Evolutionary conservation across 2,113 vertebrate genomes (phyloP), one percentile per base, ranked within the genome.

Genomic region (Columbina picui): DNA sequence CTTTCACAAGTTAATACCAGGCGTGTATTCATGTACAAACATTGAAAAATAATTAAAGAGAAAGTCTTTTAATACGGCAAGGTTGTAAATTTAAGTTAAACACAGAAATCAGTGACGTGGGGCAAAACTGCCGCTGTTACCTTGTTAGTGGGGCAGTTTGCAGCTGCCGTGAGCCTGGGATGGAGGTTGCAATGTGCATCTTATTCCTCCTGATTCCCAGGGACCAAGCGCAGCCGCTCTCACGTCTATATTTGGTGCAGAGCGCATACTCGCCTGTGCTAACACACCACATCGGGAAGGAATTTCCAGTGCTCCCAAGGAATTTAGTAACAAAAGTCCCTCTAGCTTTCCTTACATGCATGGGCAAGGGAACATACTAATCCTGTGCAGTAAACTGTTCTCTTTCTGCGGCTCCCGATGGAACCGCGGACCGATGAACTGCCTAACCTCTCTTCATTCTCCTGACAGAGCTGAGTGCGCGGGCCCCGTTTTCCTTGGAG

Each of bases 281-380:
- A 91, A 86, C 71, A 91, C 93, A 96, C 78, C 82, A 67, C 94
- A 94, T 90, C 93, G 70, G 93, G 70, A 96, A 96, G 94, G 95
- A 96, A 96, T 96, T 90, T 88, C 67, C 95, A 96, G 94, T 90
- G 79, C 93, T 94, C 71, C 71, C 52, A 52, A 81, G 68, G 90
- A 96, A 96, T 96, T 96, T 22, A 75, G 75, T 56, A 93, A 91
- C 89, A 76, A 65, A 91, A 87, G 84, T 80, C 71, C 67, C 52
- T 41, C 41, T 95, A 90, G 52, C 71, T 96, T 97, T 94, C 67
- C 67, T 79, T 90, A 45, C 91, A 70, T 74, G 78, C 87, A 88
- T 80, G 85, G 75, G 67, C 5, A 5, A 77, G 93, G 84, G 87
- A 91, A 74, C 63, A 75, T 38, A 65, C 56, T 71, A 89, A 91